phyloP scores from a whole-genome alignment of 1,140 invertebrate genomes.

The Drosophila guanche region DNA sequence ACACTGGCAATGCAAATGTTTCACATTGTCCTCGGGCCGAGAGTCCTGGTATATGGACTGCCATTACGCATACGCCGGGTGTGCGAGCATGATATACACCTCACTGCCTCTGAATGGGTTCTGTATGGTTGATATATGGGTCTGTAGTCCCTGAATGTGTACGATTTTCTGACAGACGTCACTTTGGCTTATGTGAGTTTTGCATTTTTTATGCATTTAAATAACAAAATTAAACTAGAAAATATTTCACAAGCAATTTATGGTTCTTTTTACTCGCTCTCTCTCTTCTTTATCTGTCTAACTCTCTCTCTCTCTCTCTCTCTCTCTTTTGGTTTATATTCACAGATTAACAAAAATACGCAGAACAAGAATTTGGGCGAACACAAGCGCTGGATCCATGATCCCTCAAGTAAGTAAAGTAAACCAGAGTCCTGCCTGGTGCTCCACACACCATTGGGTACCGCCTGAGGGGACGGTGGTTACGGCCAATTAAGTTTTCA shows the following conservation, averaged over 20 bases:
- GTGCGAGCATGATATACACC: slow-evolving; percentile 38
- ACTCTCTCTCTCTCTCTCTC: slow-evolving; percentile 5
- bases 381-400: slow-evolving; percentile 89
- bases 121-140: slow-evolving; percentile 6
- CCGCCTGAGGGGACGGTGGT: not conserved
- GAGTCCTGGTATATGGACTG: slow-evolving; percentile 11
- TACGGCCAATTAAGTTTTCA: slow-evolving; percentile 6
- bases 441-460: not conserved
- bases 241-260: slow-evolving; percentile 49
- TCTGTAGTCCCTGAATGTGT: slow-evolving; percentile 21
- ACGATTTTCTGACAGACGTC: slow-evolving; percentile 52
- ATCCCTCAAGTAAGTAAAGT: slow-evolving; percentile 90
- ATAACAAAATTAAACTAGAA: slow-evolving; percentile 72
- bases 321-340: not conserved
- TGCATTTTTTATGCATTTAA: slow-evolving; percentile 80
- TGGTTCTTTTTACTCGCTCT: slow-evolving; percentile 23
- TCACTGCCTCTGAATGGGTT: slow-evolving; percentile 49
- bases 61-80: slow-evolving; percentile 69
- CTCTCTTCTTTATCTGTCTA: slow-evolving; percentile 8
- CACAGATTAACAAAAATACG: slow-evolving; percentile 76
- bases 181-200: slow-evolving; percentile 36
- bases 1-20: slow-evolving; percentile 22
- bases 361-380: slow-evolving; percentile 83
- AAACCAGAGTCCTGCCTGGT: not conserved
- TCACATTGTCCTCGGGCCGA: slow-evolving; percentile 20